Conservation (phyloP, 2,113 vertebrate genomes). For the Siniperca knerii region DNA sequence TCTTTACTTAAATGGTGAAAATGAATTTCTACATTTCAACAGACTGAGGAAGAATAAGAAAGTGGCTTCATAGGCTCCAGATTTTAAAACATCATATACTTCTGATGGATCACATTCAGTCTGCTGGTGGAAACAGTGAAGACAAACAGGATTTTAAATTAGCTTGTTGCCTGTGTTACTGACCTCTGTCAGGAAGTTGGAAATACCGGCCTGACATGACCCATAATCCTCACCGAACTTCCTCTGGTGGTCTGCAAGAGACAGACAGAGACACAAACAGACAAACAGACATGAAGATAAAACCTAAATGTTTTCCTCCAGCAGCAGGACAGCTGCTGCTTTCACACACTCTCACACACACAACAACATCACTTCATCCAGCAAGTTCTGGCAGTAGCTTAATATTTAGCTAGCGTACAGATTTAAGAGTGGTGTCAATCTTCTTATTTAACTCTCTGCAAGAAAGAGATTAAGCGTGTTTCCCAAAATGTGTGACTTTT, state of each 20-base stretch:
- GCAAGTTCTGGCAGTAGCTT: too few relatives aligned
- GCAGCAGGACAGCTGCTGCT: slow-evolving; percentile 31
- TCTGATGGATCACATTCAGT: neutral
- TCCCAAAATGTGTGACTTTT: too few relatives aligned
- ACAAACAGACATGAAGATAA: slow-evolving; percentile 12
- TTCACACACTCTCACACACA: slow-evolving; percentile 29
- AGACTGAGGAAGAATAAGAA: slow-evolving; percentile 10
- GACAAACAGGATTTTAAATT: neutral
- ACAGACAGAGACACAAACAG: slow-evolving; percentile 3
- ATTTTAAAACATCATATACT: neutral
- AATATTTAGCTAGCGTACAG: too few relatives aligned
- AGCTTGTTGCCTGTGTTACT: slow-evolving; percentile 10
- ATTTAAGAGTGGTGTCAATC: too few relatives aligned
- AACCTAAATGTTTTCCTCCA: neutral
- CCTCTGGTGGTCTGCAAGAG: slow-evolving; percentile 71
- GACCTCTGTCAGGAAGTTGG: slow-evolving; percentile 77
- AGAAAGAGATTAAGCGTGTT: too few relatives aligned
- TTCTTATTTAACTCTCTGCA: too few relatives aligned
- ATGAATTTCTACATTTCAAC: neutral
- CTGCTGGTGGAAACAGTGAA: neutral
- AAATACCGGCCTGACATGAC: slow-evolving; percentile 81
- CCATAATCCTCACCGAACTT: slow-evolving; percentile 78
- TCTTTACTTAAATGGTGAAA: neutral
- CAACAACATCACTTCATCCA: too few relatives aligned
- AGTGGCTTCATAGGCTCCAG: neutral